Evolutionary conservation across 2,797 vertebrate genomes (phyloP).

Genomic region (Silurus lanzhouensis): DNA sequence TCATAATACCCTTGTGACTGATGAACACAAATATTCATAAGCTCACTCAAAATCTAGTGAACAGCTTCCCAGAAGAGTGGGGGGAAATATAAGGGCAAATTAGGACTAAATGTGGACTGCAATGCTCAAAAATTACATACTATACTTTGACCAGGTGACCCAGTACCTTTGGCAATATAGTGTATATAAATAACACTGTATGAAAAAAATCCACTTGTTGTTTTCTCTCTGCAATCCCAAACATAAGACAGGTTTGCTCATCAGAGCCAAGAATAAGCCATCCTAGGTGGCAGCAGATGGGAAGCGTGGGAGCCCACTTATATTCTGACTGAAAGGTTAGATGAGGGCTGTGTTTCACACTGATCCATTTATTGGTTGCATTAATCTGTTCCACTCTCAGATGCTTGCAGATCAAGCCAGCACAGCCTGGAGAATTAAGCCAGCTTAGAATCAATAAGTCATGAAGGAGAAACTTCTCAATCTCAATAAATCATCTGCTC

Average conservation of each 20-base stretch:
- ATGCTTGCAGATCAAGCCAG: conserved; percentile 27
- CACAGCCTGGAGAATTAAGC: conserved; percentile 37
- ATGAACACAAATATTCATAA: too few relatives aligned
- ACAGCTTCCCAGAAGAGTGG: too few relatives aligned
- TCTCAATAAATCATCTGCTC: conserved; percentile 32
- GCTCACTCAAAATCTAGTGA: too few relatives aligned
- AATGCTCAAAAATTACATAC: too few relatives aligned
- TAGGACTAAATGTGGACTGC: too few relatives aligned
- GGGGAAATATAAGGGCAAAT: too few relatives aligned
- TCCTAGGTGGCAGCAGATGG: conserved; percentile 10
- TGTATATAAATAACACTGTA: neutral
- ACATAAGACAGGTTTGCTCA: conserved; percentile 22
- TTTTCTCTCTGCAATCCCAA: conserved; percentile 18
- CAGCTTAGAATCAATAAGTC: conserved; percentile 46
- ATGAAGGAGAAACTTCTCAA: conserved; percentile 30
- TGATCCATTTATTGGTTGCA: conserved; percentile 35
- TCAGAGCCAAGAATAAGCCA: conserved; percentile 20
- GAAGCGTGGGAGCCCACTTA: neutral
- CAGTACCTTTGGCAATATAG: too few relatives aligned
- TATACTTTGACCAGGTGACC: too few relatives aligned
- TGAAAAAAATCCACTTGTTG: neutral
- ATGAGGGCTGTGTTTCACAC: conserved; percentile 35
- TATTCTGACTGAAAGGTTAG: conserved; percentile 32
- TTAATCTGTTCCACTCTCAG: conserved; percentile 43
- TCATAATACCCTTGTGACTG: too few relatives aligned